These are phyloP conservation scores for Tortricodes alternella DNA, from an alignment of 2,888 invertebrate species.

Conservation along the genomic window DNA sequence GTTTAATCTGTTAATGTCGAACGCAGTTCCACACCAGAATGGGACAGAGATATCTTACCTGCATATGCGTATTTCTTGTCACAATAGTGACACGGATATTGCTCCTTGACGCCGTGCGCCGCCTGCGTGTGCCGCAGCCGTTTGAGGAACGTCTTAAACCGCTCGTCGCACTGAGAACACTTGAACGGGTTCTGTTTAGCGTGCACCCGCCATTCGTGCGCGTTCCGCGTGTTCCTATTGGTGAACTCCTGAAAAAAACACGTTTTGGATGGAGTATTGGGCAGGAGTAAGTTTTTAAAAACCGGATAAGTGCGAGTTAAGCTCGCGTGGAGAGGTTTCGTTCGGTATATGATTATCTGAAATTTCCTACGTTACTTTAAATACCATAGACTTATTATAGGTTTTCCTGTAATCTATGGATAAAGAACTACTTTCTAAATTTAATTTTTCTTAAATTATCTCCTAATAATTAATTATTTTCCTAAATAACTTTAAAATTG, in stretches of 20 bases:
- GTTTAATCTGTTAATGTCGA: too few species aligned
- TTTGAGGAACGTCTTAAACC: slow-evolving; percentile 19
- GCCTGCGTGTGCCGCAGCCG: slow-evolving; percentile 12
- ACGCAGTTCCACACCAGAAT: neutral
- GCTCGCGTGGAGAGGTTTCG: too few species aligned
- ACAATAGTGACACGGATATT: slow-evolving; percentile 15
- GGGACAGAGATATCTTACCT: slow-evolving; percentile 5
- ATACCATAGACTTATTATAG: too few species aligned
- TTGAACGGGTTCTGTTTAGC: slow-evolving; percentile 15
- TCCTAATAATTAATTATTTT: too few species aligned
- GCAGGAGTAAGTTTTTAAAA: too few species aligned
- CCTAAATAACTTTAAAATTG: too few species aligned
- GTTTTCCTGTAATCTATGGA: too few species aligned
- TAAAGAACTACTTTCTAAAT: too few species aligned
- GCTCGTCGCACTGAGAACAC: slow-evolving; percentile 6
- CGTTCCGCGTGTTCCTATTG: slow-evolving; percentile 19
- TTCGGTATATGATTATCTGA: too few species aligned
- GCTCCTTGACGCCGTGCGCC: neutral
- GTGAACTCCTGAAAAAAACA: slow-evolving; percentile 6
- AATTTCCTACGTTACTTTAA: too few species aligned
- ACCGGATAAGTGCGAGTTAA: too few species aligned
- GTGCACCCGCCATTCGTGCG: slow-evolving; percentile 21
- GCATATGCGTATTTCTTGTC: slow-evolving; percentile 18
- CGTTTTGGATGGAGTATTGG: accelerated
- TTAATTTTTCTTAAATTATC: too few species aligned